phyloP scores from a whole-genome alignment of 2,797 vertebrate species.

The Heteromormyrus szaboi region DNA sequence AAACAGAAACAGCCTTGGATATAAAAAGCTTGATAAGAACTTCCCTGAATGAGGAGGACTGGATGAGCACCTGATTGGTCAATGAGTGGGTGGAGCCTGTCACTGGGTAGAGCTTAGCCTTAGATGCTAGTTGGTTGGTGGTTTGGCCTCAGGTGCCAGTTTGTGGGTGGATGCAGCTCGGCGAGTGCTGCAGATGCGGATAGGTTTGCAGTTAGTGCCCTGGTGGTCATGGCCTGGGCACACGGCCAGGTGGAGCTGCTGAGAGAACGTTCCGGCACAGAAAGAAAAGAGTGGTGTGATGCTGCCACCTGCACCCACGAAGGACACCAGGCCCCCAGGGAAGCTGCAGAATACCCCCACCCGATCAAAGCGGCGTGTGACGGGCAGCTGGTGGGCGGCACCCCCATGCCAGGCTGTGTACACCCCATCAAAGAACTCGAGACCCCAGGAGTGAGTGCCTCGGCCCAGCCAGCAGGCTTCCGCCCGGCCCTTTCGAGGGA shows the following conservation, averaged over 20 bases:
- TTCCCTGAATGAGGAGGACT: neutral
- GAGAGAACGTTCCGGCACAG: slow-evolving; percentile 60
- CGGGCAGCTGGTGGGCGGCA: slow-evolving; percentile 56
- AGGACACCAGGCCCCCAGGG: slow-evolving; percentile 59
- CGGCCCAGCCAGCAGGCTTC: slow-evolving; percentile 70
- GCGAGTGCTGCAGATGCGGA: slow-evolving; percentile 51
- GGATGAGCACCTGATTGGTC: neutral
- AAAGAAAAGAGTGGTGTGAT: slow-evolving; percentile 64
- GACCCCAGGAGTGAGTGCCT: slow-evolving; percentile 61
- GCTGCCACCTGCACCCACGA: slow-evolving; percentile 55
- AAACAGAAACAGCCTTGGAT: neutral
- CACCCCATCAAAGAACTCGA: slow-evolving; percentile 68
- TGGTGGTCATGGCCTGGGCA: slow-evolving; percentile 67
- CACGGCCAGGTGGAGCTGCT: slow-evolving; percentile 59
- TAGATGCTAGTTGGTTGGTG: neutral
- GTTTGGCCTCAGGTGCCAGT: slow-evolving; percentile 13
- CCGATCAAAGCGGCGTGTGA: slow-evolving; percentile 43
- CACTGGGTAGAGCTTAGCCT: neutral
- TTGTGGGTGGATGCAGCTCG: slow-evolving; percentile 41
- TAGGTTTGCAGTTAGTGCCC: slow-evolving; percentile 55
- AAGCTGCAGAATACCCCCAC: slow-evolving; percentile 64
- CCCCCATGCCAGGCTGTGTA: slow-evolving; percentile 70
- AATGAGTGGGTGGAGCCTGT: neutral
- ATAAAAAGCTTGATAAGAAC: neutral
- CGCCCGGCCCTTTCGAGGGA: slow-evolving; percentile 60